Base-by-base conservation (phyloP, 2,797 vertebrate species). In the Takifugu rubripes region DNA sequence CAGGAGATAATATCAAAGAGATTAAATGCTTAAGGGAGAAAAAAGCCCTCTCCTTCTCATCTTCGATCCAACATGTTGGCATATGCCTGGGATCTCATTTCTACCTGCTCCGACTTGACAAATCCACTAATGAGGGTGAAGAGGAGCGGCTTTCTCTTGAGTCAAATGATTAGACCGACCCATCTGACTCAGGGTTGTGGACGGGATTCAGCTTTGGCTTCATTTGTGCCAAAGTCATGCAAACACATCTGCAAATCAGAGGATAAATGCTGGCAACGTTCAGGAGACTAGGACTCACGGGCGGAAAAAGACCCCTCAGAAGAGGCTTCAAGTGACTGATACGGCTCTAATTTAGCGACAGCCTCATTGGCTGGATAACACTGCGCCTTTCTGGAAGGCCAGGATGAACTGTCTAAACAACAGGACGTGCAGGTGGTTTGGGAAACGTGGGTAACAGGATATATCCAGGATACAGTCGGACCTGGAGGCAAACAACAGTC, bases 31-130 rank as follows among this genome's bases (percentile, higher is more conserved):
- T 47, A 25, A 49, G 25, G 5, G 24, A 50, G 40, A n/a, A 63
- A 16, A 48, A 10, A 57, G 56, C 43, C n/a, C 51, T 54, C 43
- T 25, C 16, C n/a, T 61, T 64, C 71, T 70, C 61, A 44, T 4
- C 16, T 25, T 44, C 25, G 17, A 15, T 1, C 14, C 33, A 63
- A 57, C 70, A 59, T 76, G 77, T 59, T 63, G 67, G 68, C 70
- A 76, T 75, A 49, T 0, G 72, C 79, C 72, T 66, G 59, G 66
- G 64, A 73, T n/a, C 75, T 72, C 65, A 82, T 52, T 17, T 50
- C 29, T 61, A 62, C 86, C 66, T 87, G 85, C 69, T 57, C 72
- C 33, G 33, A 82, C 88, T 69, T 75, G 74, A 82, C 54, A 67
- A 78, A 81, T 60, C 60, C 49, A 2, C 49, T 74, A 83, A 85